Base-by-base conservation (phyloP, 2,797 vertebrate species). In the Siniperca undulata region DNA sequence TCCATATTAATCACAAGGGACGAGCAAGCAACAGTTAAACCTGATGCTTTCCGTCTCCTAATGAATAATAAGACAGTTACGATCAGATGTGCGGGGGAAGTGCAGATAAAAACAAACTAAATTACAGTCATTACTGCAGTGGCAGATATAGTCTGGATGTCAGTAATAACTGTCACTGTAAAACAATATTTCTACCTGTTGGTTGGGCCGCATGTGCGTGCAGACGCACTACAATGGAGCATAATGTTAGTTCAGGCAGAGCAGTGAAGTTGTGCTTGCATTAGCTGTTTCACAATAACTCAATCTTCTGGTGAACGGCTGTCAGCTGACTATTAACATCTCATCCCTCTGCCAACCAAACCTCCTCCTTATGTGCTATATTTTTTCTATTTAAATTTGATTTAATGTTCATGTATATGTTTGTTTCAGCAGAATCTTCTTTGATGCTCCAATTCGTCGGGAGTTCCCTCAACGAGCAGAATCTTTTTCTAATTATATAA, bases 161-260 rank as follows among this genome's bases (percentile, higher is more conserved):
- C n/a, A 5, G 72, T 24, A 74, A 77, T 77, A 60, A 56, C 36
- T 61, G 10, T 78, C 52, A 70, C 44, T 53, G 52, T 56, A 27
- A 52, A 66, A 67, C 40, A 42, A 46, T 44, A n/a, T 42, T 72
- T 81, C 71, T 76, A 36, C 56, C 59, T 75, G 52, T 80, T 84
- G 30, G 20, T 30, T n/a, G 62, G 13, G 20, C 20, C 22, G 4
- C 62, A 44, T 40, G 58, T 74, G 42, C 42, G 65, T 44, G 68
- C 24, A 30, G 53, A 36, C 22, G 22, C 7, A 4, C 40, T 69
- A 4, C 17, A 48, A 12, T 30, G 64, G 42, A 13, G 3, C 27
- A 44, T 4, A 16, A 16, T 42, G 27, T 38, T 53, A 34, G 36
- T 67, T 64, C 8, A 36, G 9, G 46, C 17, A 13, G 6, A n/a